Percentiles rank a stretch among this genome's conserved stretches.
Conservation (phyloP, 2,797 vertebrate species). For the Stomatorhinus walkeri region DNA sequence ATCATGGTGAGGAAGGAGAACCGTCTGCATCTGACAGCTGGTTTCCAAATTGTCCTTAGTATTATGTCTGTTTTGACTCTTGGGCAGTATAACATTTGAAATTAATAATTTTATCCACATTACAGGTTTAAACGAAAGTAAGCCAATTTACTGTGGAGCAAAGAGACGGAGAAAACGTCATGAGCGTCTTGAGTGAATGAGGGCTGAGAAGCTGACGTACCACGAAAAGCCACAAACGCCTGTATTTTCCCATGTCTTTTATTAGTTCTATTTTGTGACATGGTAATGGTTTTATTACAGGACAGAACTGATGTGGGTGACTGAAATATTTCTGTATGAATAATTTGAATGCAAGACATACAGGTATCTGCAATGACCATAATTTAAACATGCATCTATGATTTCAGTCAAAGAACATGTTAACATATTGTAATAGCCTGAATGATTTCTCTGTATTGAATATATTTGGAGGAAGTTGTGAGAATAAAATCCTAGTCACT, state of each 20-base stretch:
- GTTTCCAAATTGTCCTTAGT: background rate
- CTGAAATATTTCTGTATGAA: background rate
- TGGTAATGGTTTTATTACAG: background rate
- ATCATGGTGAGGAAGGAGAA: background rate
- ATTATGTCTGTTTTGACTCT: background rate
- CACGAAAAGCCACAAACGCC: background rate
- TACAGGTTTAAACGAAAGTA: conserved; percentile 42
- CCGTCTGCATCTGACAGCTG: background rate
- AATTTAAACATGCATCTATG: background rate
- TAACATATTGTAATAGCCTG: background rate
- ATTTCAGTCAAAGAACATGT: background rate
- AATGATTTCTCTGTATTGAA: background rate
- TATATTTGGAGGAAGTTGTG: background rate
- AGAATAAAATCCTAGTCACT: background rate
- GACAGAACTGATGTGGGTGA: background rate
- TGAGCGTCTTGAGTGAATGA: background rate
- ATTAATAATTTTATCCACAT: background rate
- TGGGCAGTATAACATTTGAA: background rate
- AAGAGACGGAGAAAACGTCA: background rate
- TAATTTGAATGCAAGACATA: background rate
- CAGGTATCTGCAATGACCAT: background rate
- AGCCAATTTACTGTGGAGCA: background rate
- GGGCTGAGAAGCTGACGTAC: background rate
- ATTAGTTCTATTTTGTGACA: background rate
- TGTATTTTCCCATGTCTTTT: background rate